Conservation (phyloP, 2,888 invertebrate genomes). For the Panorpa germanica region DNA sequence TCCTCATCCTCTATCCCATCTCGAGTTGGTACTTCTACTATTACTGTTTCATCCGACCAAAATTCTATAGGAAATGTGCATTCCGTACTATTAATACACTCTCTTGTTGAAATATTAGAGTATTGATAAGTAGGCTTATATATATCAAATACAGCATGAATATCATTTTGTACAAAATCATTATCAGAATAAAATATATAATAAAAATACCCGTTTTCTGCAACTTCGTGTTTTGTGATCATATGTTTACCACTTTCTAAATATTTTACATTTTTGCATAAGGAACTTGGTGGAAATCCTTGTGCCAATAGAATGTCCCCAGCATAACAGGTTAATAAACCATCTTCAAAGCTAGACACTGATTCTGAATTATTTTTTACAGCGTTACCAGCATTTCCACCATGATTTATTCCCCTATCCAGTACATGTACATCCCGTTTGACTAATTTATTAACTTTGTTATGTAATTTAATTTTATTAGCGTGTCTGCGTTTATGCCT, state of each 20-base stretch:
- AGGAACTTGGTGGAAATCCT: slow-evolving; percentile 45
- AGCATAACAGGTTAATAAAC: slow-evolving; percentile 53
- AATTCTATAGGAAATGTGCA: slow-evolving; percentile 56
- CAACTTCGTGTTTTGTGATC: slow-evolving; percentile 48
- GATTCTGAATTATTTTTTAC: slow-evolving; percentile 35
- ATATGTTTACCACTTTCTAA: slow-evolving; percentile 49
- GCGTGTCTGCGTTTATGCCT: slow-evolving; percentile 9
- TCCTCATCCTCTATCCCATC: slow-evolving; percentile 63
- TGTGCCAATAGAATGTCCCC: slow-evolving; percentile 55
- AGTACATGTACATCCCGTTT: slow-evolving; percentile 30
- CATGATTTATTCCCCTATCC: slow-evolving; percentile 58
- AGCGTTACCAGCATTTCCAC: slow-evolving; percentile 44
- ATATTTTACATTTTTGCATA: slow-evolving; percentile 48
- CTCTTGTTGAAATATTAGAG: slow-evolving; percentile 43
- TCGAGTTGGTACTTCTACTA: slow-evolving; percentile 66
- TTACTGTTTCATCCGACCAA: slow-evolving; percentile 57
- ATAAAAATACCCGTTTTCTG: slow-evolving; percentile 67
- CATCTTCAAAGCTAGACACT: slow-evolving; percentile 69
- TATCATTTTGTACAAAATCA: slow-evolving; percentile 57
- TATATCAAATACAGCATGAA: slow-evolving; percentile 70
- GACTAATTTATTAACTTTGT: slow-evolving; percentile 2
- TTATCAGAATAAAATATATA: slow-evolving; percentile 81
- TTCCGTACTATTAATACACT: slow-evolving; percentile 57
- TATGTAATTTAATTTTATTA: slow-evolving; percentile 3
- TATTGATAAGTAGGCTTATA: slow-evolving; percentile 69